phyloP scores from a whole-genome alignment of 2,888 invertebrate species.

The Pristionchus japonicus region DNA sequence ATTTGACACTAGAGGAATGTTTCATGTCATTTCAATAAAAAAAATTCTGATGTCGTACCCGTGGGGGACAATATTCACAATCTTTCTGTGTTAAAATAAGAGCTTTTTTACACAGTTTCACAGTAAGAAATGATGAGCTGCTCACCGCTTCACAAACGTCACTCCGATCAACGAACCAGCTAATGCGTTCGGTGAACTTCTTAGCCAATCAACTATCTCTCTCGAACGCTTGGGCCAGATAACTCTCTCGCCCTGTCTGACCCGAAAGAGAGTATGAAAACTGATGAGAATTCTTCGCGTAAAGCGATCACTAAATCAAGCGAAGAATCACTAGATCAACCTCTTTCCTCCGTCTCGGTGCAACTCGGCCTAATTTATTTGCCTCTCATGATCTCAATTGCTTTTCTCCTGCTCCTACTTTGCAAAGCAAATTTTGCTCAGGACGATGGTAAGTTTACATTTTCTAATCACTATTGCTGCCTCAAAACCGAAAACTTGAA shows the following conservation, averaged over 20 bases:
- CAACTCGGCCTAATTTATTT: background rate
- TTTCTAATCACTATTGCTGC: background rate
- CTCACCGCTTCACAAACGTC: background rate
- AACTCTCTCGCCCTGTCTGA: background rate
- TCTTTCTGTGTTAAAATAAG: too few relatives aligned
- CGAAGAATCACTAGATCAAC: constrained; percentile 11
- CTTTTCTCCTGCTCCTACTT: background rate
- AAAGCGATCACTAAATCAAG: background rate
- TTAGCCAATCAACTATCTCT: background rate
- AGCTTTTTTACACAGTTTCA: too few relatives aligned
- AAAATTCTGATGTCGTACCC: too few relatives aligned
- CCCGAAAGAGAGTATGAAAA: background rate
- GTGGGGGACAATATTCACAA: too few relatives aligned
- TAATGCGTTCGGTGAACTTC: background rate
- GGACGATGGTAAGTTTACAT: background rate
- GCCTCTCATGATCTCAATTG: background rate
- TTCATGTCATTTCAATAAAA: too few relatives aligned
- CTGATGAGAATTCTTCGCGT: background rate
- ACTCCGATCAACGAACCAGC: background rate
- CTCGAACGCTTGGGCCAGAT: background rate
- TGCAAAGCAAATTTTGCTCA: background rate
- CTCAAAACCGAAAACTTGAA: background rate
- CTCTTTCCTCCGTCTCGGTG: background rate
- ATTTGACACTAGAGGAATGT: too few relatives aligned
- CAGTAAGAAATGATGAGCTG: too few relatives aligned